A percentile compares a stretch with the other conserved stretches of the same genome.
phyloP scores from a whole-genome alignment of 1,140 invertebrate genomes.

The Diplogasteroides magnus region DNA sequence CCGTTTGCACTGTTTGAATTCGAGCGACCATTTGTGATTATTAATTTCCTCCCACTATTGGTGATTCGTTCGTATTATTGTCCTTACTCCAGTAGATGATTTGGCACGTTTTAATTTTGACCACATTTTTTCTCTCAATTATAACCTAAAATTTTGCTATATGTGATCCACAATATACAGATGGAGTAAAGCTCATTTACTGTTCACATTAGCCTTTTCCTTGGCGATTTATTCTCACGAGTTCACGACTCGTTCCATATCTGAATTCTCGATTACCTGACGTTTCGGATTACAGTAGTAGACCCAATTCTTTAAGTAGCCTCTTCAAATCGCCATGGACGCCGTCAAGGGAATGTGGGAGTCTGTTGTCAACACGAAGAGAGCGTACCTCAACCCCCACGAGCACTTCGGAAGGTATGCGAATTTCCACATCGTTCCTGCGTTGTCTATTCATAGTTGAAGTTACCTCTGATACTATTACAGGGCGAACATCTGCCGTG shows the following conservation, averaged over 20 bases:
- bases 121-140: background rate
- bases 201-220: background rate
- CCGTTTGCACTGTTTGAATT: no score
- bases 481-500: conserved; percentile 41
- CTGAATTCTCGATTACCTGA: background rate
- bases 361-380: conserved; percentile 37
- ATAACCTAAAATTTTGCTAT: background rate
- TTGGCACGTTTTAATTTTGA: no score
- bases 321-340: conserved; percentile 23
- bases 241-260: background rate
- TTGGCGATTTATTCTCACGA: conserved; percentile 1
- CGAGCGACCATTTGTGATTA: no score
- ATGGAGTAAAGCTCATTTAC: conserved; percentile 8
- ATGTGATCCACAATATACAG: background rate
- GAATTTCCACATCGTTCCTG: background rate
- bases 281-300: background rate
- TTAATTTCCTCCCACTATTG: no score
- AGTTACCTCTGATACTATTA: conserved; percentile 7
- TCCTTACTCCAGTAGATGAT: no score
- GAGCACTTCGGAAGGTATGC: conserved; percentile 39
- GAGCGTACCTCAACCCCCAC: conserved; percentile 41
- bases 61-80: no score
- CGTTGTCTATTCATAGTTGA: background rate
- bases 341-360: conserved; percentile 39
- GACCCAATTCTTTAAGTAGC: conserved; percentile 1